Evolutionary conservation across 2,888 invertebrate species (phyloP), one percentile per base, ranked within the genome.

Genomic region (Drosophila hawaiiensis): DNA sequence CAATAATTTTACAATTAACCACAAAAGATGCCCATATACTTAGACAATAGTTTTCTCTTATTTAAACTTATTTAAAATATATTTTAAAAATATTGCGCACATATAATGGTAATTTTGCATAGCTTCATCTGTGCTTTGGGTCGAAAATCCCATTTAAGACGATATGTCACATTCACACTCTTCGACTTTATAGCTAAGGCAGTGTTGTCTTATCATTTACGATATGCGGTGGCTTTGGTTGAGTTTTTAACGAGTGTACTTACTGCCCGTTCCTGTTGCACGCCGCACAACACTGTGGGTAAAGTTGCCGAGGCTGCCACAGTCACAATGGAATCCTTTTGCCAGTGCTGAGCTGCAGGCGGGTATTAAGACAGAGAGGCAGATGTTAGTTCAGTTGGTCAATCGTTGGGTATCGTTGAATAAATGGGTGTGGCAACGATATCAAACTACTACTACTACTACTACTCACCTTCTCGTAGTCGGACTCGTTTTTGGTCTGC

Each of bases 251-350:
- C 59, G n/a, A 16, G 25, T 52, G n/a, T 84, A 93, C 93, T 93
- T 85, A 93, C 93, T 93, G 82, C 93, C 93, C 60, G 93, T 93
- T 72, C 93, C 93, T 47, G 93, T 93, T 67, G 92, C 92, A 67
- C 93, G 91, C 58, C 93, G 90, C 49, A 93, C 92, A 37, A 93
- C 92, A 63, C 93, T 93, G 81, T 92, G 93, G 19, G 93, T 92
- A 39, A 93, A 90, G 80, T 92, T 92, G 67, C 93, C 92, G 63
- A 93, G 79, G 92, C 93, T 25, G 93, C 92, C 63, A 93, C 93
- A 43, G 93, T 93, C 33, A 93, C 93, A 83, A 93, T 93, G 50
- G 93, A 93, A 81, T 93, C 93, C 90, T 93, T 93, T 93, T 93
- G 67, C 92, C 91, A 62, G 92, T 91, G 84, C 91, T 92, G 75